These are phyloP conservation scores for Elanus axillaris DNA, from an alignment of 2,113 vertebrate species.

Conservation along the genomic window DNA sequence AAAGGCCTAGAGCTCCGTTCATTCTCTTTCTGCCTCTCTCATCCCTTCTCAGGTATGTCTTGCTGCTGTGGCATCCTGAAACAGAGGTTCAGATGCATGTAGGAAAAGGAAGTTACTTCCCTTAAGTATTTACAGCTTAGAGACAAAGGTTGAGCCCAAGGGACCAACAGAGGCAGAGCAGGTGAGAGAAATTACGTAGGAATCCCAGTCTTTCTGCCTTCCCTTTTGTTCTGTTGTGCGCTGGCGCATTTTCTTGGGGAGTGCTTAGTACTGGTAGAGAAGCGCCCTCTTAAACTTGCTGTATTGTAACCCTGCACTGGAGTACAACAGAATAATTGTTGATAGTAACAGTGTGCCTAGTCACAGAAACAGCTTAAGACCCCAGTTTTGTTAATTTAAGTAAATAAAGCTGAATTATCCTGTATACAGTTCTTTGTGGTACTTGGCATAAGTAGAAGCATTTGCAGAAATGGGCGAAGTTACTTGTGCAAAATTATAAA, in stretches of 20 bases:
- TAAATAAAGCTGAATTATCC: not conserved
- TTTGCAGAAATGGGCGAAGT: not conserved
- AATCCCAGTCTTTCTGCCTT: not conserved
- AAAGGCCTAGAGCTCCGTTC: too few relatives aligned
- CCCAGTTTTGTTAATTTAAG: not conserved
- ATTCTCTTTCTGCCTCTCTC: not conserved
- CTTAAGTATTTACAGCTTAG: not conserved
- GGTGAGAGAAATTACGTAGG: not conserved
- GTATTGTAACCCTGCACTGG: fast-evolving
- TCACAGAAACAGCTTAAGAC: not conserved
- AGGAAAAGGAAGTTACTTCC: not conserved
- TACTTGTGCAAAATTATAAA: not conserved
- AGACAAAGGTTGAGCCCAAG: not conserved
- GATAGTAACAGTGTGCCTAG: not conserved
- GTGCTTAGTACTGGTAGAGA: not conserved
- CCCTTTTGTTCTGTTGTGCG: not conserved
- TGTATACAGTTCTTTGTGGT: not conserved
- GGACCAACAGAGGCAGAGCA: not conserved
- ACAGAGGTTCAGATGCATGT: not conserved
- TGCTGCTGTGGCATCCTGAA: not conserved
- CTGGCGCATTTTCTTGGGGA: not conserved
- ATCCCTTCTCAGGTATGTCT: not conserved
- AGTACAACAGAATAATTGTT: not conserved
- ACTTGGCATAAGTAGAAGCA: not conserved
- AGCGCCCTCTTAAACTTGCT: not conserved